Percentiles rank a stretch among this genome's conserved stretches.
phyloP scores from a whole-genome alignment of 2,797 vertebrate genomes.

The Chaunax sp. region DNA sequence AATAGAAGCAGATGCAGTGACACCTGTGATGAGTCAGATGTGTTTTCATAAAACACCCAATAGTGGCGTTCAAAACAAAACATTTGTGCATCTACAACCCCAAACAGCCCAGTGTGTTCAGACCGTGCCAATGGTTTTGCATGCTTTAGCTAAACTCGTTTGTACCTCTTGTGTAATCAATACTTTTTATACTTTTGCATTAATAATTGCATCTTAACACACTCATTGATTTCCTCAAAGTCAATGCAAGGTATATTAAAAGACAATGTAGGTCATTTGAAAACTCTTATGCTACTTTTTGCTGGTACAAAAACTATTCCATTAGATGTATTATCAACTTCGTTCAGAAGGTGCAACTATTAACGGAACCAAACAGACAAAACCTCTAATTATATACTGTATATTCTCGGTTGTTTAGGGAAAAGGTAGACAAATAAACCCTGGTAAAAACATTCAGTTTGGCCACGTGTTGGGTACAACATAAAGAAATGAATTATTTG shows the following conservation, averaged over 20 bases:
- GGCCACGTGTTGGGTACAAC: no score
- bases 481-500: not conserved
- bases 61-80: not conserved
- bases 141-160: conserved; percentile 7
- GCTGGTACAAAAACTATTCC: conserved; percentile 1
- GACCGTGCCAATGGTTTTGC: conserved; percentile 43
- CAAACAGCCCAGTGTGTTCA: not conserved
- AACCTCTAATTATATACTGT: not conserved
- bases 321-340: not conserved
- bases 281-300: not conserved
- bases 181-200: not conserved
- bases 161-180: conserved; percentile 15
- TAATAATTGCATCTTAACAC: not conserved
- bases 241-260: no score
- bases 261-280: not conserved
- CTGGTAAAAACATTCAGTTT: no score
- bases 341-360: not conserved
- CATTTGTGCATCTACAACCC: conserved; percentile 6
- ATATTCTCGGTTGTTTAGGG: not conserved
- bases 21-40: conserved; percentile 20
- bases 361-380: not conserved
- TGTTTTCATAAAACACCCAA: conserved; percentile 1
- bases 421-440: not conserved
- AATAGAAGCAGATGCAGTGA: no score
- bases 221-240: not conserved